Conservation (phyloP, 2,797 vertebrate species). For the Trichosurus vulpecula region DNA sequence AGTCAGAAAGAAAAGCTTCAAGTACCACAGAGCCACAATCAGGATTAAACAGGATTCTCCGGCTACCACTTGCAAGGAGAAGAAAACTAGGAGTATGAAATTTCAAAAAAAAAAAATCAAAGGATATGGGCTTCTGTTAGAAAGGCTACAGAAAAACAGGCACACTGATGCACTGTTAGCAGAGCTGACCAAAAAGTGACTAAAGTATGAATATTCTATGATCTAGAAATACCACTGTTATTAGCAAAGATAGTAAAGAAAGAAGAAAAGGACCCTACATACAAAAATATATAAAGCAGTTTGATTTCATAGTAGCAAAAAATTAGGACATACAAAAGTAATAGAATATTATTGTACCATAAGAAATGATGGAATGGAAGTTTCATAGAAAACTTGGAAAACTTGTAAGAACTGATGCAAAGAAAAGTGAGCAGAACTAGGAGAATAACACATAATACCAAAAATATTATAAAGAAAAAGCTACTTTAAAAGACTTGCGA, state of each 20-base stretch:
- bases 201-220: slow-evolving; percentile 42
- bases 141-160: neutral
- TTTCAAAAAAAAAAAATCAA: no score
- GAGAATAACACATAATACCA: neutral
- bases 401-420: neutral
- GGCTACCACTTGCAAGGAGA: neutral
- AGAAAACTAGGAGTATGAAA: no score
- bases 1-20: neutral
- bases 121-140: neutral
- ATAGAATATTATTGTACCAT: slow-evolving; percentile 18
- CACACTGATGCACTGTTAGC: neutral
- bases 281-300: slow-evolving; percentile 25
- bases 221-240: slow-evolving; percentile 30
- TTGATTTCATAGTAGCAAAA: slow-evolving; percentile 51
- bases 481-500: neutral
- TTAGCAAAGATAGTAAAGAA: slow-evolving; percentile 40
- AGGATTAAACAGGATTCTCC: neutral
- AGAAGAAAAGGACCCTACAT: neutral
- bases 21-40: neutral
- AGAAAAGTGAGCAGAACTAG: neutral
- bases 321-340: neutral
- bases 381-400: neutral
- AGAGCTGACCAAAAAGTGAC: slow-evolving; percentile 33
- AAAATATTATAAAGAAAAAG: neutral
- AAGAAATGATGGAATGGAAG: slow-evolving; percentile 26